These are phyloP conservation scores for Battus philenor DNA, from an alignment of 1,140 invertebrate genomes.

Conservation along the genomic window DNA sequence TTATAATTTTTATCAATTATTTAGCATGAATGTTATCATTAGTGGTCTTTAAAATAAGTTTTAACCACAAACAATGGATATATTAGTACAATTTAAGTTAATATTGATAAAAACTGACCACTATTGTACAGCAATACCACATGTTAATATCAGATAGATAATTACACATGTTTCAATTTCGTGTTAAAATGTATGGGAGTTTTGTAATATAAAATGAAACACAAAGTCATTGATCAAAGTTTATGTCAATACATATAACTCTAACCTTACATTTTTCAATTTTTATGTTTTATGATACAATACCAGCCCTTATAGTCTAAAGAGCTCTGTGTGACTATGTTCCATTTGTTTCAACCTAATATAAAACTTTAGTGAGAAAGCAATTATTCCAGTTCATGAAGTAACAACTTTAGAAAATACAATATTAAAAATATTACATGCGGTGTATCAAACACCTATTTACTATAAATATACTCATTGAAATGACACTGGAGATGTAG, in stretches of 20 bases:
- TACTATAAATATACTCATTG: constrained; percentile 45
- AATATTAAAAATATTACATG: constrained; percentile 53
- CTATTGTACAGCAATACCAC: too few relatives aligned
- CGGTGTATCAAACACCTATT: constrained; percentile 36
- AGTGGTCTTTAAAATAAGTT: too few relatives aligned
- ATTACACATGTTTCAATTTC: too few relatives aligned
- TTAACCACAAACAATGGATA: too few relatives aligned
- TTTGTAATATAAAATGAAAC: too few relatives aligned
- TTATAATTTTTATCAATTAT: too few relatives aligned
- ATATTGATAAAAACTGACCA: too few relatives aligned
- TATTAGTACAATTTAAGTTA: too few relatives aligned
- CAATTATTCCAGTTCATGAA: constrained; percentile 40
- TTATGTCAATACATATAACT: constrained; percentile 60
- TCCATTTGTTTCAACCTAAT: constrained; percentile 44
- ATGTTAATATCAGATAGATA: too few relatives aligned
- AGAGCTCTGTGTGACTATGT: constrained; percentile 59
- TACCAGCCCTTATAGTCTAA: constrained; percentile 50
- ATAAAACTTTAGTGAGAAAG: constrained; percentile 44
- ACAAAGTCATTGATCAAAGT: constrained; percentile 50
- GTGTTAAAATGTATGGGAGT: too few relatives aligned
- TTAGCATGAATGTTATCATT: too few relatives aligned
- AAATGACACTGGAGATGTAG: constrained; percentile 30
- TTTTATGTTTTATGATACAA: constrained; percentile 68
- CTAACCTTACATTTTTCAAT: constrained; percentile 59
- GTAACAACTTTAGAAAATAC: constrained; percentile 58